A percentile compares a stretch with the other conserved stretches of the same genome.
Evolutionary conservation across 2,888 invertebrate genomes (phyloP).

Genomic region (Vanessa cardui): DNA sequence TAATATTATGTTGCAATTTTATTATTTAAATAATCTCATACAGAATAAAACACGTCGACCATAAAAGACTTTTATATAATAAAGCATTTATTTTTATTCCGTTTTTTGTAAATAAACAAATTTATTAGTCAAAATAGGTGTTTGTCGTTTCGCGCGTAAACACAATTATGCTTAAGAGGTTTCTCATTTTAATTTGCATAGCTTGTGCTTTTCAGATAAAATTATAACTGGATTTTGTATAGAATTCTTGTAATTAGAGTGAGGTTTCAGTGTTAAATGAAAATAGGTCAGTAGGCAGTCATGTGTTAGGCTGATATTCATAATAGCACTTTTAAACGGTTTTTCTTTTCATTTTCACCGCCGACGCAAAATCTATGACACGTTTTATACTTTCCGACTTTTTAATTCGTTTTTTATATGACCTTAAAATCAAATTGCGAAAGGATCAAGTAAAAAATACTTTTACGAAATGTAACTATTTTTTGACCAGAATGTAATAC

Average conservation of each 20-base stretch:
- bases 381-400: conserved; percentile 1
- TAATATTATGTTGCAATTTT: too few species aligned
- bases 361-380: conserved; percentile 4
- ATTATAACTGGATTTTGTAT: conserved; percentile 24
- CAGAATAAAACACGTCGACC: too few species aligned
- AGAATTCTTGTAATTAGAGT: conserved; percentile 37
- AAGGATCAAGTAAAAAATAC: too few species aligned
- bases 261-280: conserved; percentile 28
- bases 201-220: conserved; percentile 18
- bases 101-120: background rate
- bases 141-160: background rate
- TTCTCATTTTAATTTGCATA: conserved; percentile 16
- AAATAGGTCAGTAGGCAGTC: conserved; percentile 33
- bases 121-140: background rate
- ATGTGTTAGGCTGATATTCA: conserved; percentile 24
- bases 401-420: conserved; percentile 3
- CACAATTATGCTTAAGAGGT: background rate
- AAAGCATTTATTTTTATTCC: too few species aligned
- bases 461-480: too few species aligned
- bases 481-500: too few species aligned
- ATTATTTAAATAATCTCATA: too few species aligned
- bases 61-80: too few species aligned
- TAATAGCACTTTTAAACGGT: conserved; percentile 21
- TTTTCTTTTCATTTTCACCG: conserved; percentile 12
- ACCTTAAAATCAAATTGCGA: background rate